A percentile compares a stretch with the other conserved stretches of the same genome.
Evolutionary conservation across 1,140 invertebrate species (phyloP).

Genomic region (Tribolium madens): DNA sequence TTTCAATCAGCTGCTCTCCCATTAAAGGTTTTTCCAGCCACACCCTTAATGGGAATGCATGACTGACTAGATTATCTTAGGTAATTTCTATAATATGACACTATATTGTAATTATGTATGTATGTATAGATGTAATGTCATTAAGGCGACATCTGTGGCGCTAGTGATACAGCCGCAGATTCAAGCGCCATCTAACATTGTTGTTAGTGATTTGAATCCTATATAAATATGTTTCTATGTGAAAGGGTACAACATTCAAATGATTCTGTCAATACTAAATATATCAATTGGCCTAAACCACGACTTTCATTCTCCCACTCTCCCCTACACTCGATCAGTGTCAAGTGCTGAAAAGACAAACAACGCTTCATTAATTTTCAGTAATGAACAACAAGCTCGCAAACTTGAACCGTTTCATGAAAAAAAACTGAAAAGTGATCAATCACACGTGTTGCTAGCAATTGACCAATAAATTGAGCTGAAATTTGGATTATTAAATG

Average conservation of each 20-base stretch:
- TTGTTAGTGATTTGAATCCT: constrained; percentile 54
- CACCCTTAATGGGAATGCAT: constrained; percentile 63
- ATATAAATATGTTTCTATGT: constrained; percentile 63
- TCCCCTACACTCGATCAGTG: not conserved
- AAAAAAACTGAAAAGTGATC: not conserved
- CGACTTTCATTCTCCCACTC: constrained; percentile 45
- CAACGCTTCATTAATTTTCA: not conserved
- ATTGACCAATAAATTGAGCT: no score
- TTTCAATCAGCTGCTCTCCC: constrained; percentile 58
- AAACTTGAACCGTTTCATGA: not conserved
- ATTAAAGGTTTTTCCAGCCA: constrained; percentile 65
- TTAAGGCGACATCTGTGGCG: constrained; percentile 36
- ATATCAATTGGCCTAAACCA: constrained; percentile 66
- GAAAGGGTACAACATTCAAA: constrained; percentile 65
- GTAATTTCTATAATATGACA: constrained; percentile 42
- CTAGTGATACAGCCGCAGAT: constrained; percentile 44
- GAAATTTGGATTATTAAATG: no score
- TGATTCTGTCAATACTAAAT: constrained; percentile 65
- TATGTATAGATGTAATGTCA: constrained; percentile 61
- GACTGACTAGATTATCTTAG: constrained; percentile 51
- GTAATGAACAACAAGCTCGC: not conserved
- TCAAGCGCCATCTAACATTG: constrained; percentile 46
- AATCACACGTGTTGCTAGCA: no score
- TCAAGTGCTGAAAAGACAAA: not conserved
- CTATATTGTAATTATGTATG: constrained; percentile 59